A percentile compares a stretch with the other conserved stretches of the same genome.
These are phyloP conservation scores for Neoarius graeffei DNA, from an alignment of 2,113 vertebrate genomes.

Conservation along the genomic window DNA sequence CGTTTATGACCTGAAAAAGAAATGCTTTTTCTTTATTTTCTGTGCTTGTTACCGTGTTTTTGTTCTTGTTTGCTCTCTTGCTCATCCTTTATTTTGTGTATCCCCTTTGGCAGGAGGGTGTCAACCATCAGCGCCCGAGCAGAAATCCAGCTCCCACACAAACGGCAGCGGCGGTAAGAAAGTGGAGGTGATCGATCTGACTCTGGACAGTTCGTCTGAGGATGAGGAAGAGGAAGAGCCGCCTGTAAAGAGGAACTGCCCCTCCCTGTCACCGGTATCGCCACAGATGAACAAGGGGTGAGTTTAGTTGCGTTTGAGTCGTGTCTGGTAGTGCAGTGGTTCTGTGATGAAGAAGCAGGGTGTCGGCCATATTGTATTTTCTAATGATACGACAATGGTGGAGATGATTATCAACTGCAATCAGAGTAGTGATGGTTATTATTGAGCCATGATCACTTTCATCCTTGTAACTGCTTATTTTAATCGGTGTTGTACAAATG, in stretches of 20 bases:
- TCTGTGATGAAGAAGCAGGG: not conserved
- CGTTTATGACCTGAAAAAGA: not conserved
- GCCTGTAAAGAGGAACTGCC: constrained; percentile 85
- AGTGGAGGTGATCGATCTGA: constrained; percentile 96
- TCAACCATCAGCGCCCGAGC: constrained; percentile 80
- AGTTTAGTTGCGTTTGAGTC: constrained; percentile 50
- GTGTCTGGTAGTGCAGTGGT: not conserved
- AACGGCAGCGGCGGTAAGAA: constrained; percentile 80
- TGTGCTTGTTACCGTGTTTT: not conserved
- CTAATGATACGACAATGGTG: not conserved
- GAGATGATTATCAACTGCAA: not conserved
- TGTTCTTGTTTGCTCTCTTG: not conserved
- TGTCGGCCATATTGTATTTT: not conserved
- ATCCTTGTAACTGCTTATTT: not conserved
- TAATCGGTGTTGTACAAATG: not conserved
- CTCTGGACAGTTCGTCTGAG: constrained; percentile 93
- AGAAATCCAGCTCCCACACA: constrained; percentile 76
- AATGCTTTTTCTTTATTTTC: not conserved
- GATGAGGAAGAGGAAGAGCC: constrained; percentile 89
- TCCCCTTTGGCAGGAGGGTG: constrained; percentile 71
- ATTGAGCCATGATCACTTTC: not conserved
- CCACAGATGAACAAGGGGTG: constrained; percentile 89
- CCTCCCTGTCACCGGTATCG: constrained; percentile 88
- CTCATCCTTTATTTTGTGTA: not conserved
- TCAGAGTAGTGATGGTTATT: not conserved